Conservation (phyloP, 2,113 vertebrate species). For the Sorex fumeus region DNA sequence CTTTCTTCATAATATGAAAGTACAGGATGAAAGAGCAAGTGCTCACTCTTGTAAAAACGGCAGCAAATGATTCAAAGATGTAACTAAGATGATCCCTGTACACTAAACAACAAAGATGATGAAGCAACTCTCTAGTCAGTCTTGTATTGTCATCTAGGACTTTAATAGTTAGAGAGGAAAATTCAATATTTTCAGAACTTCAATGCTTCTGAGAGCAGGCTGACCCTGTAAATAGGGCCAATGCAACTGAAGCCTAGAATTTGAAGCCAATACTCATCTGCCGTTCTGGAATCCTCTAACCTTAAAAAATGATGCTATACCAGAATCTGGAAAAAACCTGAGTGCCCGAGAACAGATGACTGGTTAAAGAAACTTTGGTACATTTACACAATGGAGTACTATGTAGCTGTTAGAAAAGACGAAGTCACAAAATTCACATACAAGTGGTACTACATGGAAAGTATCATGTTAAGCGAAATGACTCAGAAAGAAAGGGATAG, state of each 20-base stretch:
- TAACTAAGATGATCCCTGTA: neutral
- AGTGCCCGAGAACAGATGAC: too few relatives aligned
- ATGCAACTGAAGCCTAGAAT: neutral
- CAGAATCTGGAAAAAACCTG: too few relatives aligned
- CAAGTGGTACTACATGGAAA: too few relatives aligned
- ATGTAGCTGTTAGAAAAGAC: too few relatives aligned
- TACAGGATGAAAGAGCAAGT: neutral
- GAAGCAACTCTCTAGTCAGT: neutral
- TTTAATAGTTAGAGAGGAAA: neutral
- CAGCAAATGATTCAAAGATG: neutral
- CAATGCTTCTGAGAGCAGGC: neutral
- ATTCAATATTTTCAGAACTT: neutral
- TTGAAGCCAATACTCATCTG: neutral
- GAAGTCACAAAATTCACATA: too few relatives aligned
- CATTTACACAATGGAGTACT: too few relatives aligned
- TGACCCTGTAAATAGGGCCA: neutral
- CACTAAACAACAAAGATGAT: neutral
- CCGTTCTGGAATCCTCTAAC: neutral
- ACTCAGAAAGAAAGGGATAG: too few relatives aligned
- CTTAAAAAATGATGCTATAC: neutral
- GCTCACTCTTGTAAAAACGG: neutral
- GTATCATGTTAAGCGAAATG: too few relatives aligned
- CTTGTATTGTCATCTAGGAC: neutral
- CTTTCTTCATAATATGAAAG: neutral
- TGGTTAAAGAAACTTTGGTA: too few relatives aligned